phyloP scores from a whole-genome alignment of 2,113 vertebrate species.

The Aythya baeri region DNA sequence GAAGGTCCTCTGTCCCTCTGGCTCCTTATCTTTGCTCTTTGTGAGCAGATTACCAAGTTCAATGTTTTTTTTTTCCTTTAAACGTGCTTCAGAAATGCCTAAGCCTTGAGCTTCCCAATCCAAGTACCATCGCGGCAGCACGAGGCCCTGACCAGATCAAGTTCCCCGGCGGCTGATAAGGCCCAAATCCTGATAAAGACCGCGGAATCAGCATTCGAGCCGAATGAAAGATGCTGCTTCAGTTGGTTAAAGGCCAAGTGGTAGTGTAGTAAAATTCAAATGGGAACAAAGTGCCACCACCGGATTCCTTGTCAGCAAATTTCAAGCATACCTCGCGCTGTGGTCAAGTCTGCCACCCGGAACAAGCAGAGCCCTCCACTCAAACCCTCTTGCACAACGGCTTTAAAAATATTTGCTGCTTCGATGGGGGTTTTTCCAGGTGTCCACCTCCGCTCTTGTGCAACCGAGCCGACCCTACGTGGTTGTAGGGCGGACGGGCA shows the following conservation, averaged over 20 bases:
- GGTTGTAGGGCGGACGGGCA: fast-evolving
- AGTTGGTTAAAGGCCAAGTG: conserved; percentile 67
- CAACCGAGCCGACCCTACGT: fast-evolving
- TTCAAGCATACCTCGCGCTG: conserved; percentile 68
- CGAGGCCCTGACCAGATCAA: conserved; percentile 32
- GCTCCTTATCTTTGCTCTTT: conserved; percentile 30
- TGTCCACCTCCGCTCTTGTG: fast-evolving
- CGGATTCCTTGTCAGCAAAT: conserved; percentile 38
- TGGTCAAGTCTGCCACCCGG: neutral
- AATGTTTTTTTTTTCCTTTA: neutral
- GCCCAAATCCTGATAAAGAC: conserved; percentile 57
- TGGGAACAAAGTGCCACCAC: conserved; percentile 63
- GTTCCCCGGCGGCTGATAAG: conserved; percentile 57
- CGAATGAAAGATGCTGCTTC: conserved; percentile 61
- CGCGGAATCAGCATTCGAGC: conserved; percentile 55
- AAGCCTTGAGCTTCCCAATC: conserved; percentile 13
- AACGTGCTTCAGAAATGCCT: neutral
- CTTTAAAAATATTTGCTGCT: neutral
- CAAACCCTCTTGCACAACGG: neutral
- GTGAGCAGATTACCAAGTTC: neutral
- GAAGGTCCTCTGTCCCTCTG: neutral
- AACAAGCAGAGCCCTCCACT: conserved; percentile 1
- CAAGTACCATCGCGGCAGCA: neutral
- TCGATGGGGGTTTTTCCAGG: neutral
- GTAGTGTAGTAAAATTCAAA: conserved; percentile 66